These are phyloP conservation scores for Apolygus lucorum DNA, from an alignment of 1,140 invertebrate genomes.

Conservation along the genomic window DNA sequence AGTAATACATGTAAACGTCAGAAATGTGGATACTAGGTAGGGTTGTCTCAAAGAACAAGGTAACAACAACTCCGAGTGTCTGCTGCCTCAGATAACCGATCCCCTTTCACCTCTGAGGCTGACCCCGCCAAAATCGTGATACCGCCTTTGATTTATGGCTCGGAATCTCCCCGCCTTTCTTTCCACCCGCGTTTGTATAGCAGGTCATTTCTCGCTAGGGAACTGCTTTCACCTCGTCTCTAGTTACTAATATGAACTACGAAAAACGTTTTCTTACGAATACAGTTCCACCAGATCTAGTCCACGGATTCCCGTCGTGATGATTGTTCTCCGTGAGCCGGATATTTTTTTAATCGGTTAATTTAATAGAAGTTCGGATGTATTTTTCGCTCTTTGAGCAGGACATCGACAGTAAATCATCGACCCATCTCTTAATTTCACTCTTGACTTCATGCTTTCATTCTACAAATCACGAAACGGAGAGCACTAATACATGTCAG, in stretches of 20 bases:
- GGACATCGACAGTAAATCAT: too few species aligned
- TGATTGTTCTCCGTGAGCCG: neutral
- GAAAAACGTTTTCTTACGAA: neutral
- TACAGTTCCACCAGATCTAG: neutral
- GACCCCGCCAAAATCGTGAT: constrained; percentile 12
- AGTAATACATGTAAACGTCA: too few species aligned
- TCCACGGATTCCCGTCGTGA: neutral
- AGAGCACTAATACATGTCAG: too few species aligned
- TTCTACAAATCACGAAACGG: too few species aligned
- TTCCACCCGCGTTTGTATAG: constrained; percentile 10
- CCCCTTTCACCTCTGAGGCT: constrained; percentile 12
- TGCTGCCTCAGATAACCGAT: constrained; percentile 2
- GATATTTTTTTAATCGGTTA: neutral
- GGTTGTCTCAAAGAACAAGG: neutral
- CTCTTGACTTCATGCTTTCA: too few species aligned
- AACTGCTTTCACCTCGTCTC: constrained; percentile 4
- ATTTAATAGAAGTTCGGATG: too few species aligned
- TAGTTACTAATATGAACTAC: neutral
- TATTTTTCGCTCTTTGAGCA: too few species aligned
- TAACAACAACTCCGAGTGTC: neutral
- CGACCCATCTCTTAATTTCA: too few species aligned
- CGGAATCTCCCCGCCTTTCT: neutral
- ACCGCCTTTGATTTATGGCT: constrained; percentile 13
- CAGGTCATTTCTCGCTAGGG: constrained; percentile 14
- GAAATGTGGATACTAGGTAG: too few species aligned